Conservation (phyloP, 2,113 vertebrate species). For the Limnothrissa miodon region DNA sequence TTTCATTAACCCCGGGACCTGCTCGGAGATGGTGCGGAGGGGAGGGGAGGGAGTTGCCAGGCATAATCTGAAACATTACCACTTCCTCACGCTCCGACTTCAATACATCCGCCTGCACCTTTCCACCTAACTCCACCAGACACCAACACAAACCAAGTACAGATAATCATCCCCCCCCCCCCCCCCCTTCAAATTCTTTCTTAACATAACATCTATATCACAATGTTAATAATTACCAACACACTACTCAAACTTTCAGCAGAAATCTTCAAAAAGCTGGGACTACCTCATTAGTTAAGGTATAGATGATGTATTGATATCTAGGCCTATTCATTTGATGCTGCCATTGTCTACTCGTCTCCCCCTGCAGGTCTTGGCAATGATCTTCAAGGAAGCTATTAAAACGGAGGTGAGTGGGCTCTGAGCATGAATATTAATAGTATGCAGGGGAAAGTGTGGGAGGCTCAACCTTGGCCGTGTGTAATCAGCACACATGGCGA, state of each 20-base stretch:
- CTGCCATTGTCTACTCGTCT: neutral
- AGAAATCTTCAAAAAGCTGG: too few relatives aligned
- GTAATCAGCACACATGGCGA: conserved; percentile 62
- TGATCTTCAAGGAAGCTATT: conserved; percentile 63
- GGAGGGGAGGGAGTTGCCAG: neutral
- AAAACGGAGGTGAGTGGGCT: conserved; percentile 61
- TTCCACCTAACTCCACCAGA: conserved; percentile 43
- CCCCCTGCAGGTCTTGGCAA: conserved; percentile 40
- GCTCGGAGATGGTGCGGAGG: conserved; percentile 52
- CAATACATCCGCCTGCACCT: conserved; percentile 57
- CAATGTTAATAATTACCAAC: neutral
- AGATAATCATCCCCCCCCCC: too few relatives aligned
- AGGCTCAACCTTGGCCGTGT: conserved; percentile 68
- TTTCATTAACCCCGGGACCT: conserved; percentile 78
- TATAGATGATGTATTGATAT: neutral
- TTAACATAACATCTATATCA: neutral
- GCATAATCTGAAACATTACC: conserved; percentile 77
- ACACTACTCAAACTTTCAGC: too few relatives aligned
- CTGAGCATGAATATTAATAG: conserved; percentile 75
- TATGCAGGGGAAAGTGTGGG: conserved; percentile 60
- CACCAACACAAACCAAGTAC: too few relatives aligned
- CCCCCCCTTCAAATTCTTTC: too few relatives aligned
- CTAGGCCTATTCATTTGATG: neutral
- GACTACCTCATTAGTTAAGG: neutral
- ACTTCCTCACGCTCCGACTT: conserved; percentile 68